phyloP scores from a whole-genome alignment of 92 coral and sea anemone species.

The Metridium senile region DNA sequence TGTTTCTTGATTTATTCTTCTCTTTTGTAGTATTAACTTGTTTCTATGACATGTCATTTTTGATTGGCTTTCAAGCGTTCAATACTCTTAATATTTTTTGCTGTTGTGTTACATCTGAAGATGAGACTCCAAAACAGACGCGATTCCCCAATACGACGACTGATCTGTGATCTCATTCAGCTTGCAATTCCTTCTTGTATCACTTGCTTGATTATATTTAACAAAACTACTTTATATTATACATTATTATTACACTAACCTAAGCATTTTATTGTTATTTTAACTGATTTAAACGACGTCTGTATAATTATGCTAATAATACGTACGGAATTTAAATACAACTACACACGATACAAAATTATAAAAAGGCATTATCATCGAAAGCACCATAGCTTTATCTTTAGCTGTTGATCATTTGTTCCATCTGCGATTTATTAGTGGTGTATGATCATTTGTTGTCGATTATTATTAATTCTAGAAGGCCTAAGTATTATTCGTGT shows the following conservation, averaged over 20 bases:
- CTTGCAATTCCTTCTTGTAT: neutral
- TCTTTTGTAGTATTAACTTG: neutral
- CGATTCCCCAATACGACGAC: conserved; percentile 8
- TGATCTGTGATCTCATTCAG: neutral
- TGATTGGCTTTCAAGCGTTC: neutral
- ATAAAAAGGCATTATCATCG: neutral
- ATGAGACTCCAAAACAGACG: conserved; percentile 6
- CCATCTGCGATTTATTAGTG: neutral
- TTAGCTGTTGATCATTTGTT: conserved; percentile 1
- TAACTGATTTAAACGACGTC: conserved; percentile 13
- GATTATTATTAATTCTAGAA: too few relatives aligned
- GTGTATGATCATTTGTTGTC: neutral
- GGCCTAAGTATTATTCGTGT: neutral
- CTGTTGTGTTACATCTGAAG: neutral
- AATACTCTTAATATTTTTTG: neutral
- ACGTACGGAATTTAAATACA: conserved; percentile 27
- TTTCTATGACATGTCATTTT: neutral
- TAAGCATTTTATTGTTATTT: neutral
- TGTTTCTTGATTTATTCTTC: neutral
- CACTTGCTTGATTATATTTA: neutral
- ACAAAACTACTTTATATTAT: neutral
- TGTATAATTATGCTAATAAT: conserved; percentile 12
- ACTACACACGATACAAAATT: conserved; percentile 19
- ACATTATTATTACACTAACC: neutral
- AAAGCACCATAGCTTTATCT: neutral